Percentiles rank a stretch among this genome's conserved stretches.
Conservation (phyloP, 2,113 vertebrate genomes). For the Pedionomus torquatus region DNA sequence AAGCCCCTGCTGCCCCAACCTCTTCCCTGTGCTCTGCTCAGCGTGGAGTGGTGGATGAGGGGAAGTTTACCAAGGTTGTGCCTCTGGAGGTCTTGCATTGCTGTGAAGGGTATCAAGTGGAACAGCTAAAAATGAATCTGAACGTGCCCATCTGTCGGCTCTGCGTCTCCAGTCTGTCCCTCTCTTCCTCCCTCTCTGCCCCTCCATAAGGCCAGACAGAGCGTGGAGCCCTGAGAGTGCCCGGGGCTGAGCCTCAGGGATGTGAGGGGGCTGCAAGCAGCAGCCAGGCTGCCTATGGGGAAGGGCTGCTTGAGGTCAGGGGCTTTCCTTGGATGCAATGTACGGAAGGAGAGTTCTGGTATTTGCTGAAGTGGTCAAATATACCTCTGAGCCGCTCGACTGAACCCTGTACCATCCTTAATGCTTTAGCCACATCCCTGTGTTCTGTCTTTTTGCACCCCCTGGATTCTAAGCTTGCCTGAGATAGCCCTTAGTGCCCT, state of each 20-base stretch:
- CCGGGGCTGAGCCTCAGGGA: background rate
- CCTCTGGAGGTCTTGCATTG: background rate
- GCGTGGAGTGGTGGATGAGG: background rate
- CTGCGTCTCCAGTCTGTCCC: background rate
- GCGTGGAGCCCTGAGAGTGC: fast-evolving
- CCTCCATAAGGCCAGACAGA: fast-evolving
- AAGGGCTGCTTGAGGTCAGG: fast-evolving
- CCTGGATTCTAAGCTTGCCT: background rate
- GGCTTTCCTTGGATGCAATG: background rate
- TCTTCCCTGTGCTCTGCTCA: fast-evolving
- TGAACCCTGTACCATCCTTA: fast-evolving
- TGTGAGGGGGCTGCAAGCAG: no score
- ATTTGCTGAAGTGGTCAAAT: background rate
- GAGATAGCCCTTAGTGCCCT: background rate
- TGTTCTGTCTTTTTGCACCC: background rate
- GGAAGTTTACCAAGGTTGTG: background rate
- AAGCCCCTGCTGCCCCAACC: background rate
- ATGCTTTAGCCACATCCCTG: background rate
- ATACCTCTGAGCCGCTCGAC: fast-evolving
- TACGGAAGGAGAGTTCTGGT: fast-evolving
- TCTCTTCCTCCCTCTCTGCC: background rate
- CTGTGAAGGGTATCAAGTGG: background rate
- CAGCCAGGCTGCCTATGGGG: fast-evolving
- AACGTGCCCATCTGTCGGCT: background rate
- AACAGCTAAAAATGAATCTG: background rate